Evolutionary conservation across 2,888 invertebrate species (phyloP).

Genomic region (Nymphalis polychloros): DNA sequence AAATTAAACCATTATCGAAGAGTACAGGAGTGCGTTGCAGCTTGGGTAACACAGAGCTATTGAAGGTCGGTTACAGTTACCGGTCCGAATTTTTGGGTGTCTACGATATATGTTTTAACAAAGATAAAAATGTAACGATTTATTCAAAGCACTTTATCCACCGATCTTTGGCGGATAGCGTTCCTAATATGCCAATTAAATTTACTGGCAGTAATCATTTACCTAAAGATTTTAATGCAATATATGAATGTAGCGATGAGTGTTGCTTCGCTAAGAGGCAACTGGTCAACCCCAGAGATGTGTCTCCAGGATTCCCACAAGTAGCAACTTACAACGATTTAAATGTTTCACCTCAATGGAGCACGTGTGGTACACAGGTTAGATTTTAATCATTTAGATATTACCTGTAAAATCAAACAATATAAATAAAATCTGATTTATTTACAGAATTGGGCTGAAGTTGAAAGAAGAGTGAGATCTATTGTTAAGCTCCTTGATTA

Average conservation of each 20-base stretch:
- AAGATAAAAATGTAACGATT: constrained; percentile 17
- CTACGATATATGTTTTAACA: constrained; percentile 55
- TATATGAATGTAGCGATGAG: constrained; percentile 50
- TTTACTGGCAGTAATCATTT: constrained; percentile 21
- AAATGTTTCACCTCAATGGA: constrained; percentile 63
- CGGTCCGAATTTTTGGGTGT: constrained; percentile 40
- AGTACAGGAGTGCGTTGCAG: not conserved
- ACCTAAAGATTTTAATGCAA: constrained; percentile 40
- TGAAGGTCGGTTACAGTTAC: constrained; percentile 48
- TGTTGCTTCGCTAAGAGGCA: constrained; percentile 58
- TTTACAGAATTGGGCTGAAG: constrained; percentile 57
- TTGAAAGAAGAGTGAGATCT: constrained; percentile 52
- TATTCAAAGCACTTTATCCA: constrained; percentile 2
- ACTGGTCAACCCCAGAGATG: constrained; percentile 54
- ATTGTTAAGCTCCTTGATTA: constrained; percentile 43
- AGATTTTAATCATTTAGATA: constrained; percentile 6
- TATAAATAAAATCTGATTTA: not conserved
- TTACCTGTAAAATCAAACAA: not conserved
- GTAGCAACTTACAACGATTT: constrained; percentile 50
- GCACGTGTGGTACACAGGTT: constrained; percentile 53
- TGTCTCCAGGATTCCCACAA: constrained; percentile 53
- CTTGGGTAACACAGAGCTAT: constrained; percentile 41
- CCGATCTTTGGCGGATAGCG: not conserved
- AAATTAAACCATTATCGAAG: constrained; percentile 32
- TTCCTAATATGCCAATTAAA: not conserved